These are phyloP conservation scores for Numida meleagris DNA, from an alignment of 2,113 vertebrate genomes.

Conservation along the genomic window DNA sequence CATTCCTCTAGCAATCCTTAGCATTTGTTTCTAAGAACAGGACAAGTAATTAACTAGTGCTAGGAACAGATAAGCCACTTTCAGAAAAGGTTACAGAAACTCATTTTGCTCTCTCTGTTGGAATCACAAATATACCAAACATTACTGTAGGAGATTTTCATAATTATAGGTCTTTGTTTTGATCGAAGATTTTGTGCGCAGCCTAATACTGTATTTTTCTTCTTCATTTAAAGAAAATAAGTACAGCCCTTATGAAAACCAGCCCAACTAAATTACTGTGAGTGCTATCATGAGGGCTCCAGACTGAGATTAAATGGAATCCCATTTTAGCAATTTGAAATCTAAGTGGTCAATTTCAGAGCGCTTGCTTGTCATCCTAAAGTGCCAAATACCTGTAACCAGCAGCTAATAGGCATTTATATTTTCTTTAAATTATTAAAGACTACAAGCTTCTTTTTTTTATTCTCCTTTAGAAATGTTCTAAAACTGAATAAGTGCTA, in stretches of 20 bases:
- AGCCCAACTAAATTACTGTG: neutral
- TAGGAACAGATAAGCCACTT: neutral
- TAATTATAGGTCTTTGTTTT: neutral
- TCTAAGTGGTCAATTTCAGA: neutral
- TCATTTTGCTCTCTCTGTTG: neutral
- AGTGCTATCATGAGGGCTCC: neutral
- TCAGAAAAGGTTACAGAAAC: neutral
- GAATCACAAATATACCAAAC: neutral
- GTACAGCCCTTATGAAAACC: neutral
- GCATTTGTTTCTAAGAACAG: neutral
- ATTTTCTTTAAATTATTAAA: neutral
- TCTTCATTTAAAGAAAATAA: neutral
- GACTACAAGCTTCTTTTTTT: neutral
- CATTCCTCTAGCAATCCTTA: neutral
- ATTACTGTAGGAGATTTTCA: neutral
- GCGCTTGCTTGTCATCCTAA: neutral
- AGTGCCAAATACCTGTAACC: neutral
- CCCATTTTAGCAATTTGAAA: neutral
- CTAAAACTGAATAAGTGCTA: neutral
- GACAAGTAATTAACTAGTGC: neutral
- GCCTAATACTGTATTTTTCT: neutral
- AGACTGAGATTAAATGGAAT: neutral
- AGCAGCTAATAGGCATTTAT: neutral
- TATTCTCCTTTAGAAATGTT: neutral
- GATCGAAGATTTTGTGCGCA: neutral